These are phyloP conservation scores for Sanderia malayensis DNA, from an alignment of 30 jellyfish, hydroid and myxozoan species.

Conservation along the genomic window DNA sequence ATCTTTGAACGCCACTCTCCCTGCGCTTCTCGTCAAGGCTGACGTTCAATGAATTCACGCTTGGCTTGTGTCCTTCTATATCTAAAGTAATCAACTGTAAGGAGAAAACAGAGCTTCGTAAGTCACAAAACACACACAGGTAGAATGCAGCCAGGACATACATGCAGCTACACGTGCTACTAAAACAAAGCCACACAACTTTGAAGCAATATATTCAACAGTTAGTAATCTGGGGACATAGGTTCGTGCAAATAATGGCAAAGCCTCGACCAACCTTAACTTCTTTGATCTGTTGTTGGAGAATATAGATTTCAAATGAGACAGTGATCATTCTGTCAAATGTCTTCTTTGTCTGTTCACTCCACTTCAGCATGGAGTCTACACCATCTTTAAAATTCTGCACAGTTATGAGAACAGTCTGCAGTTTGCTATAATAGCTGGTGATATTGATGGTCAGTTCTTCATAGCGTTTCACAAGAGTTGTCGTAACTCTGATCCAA, in stretches of 20 bases:
- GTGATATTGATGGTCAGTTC: conserved; percentile 65
- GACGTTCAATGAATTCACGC: conserved; percentile 60
- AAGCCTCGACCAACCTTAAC: conserved; percentile 59
- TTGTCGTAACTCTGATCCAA: conserved; percentile 88
- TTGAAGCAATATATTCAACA: no score
- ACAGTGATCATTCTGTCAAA: conserved; percentile 74
- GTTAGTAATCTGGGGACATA: no score
- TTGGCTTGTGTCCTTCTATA: conserved; percentile 87
- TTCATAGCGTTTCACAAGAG: conserved; percentile 82
- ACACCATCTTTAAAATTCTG: conserved; percentile 94
- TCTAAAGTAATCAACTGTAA: conserved; percentile 68
- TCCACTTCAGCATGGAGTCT: conserved; percentile 80
- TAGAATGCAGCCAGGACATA: no score
- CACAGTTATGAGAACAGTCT: conserved; percentile 79
- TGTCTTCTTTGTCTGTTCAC: conserved; percentile 62
- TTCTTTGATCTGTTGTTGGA: conserved; percentile 90
- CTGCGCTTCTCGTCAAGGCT: conserved; percentile 55
- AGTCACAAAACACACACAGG: no score
- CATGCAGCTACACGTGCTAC: no score
- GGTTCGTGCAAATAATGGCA: no score
- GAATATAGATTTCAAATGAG: conserved; percentile 68
- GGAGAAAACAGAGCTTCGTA: background rate
- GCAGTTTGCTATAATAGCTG: conserved; percentile 72
- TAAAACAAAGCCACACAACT: no score
- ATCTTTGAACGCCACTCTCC: conserved; percentile 66